Evolutionary conservation across 2,888 invertebrate species (phyloP).

Genomic region (Rhagium mordax): DNA sequence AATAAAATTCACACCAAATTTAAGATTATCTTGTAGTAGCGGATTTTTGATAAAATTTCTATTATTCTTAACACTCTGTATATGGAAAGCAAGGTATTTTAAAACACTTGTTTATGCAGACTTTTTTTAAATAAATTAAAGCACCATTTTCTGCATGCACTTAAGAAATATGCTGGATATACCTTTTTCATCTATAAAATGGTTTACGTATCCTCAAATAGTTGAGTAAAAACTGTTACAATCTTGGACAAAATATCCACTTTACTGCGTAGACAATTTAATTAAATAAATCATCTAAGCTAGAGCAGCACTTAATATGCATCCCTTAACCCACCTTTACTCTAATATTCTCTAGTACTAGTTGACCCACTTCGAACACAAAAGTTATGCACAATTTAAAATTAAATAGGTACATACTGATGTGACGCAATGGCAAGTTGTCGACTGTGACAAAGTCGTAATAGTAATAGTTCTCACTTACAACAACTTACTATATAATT

Average conservation of each 20-base stretch:
- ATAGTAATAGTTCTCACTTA: background rate
- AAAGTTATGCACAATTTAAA: background rate
- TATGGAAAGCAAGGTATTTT: too few species aligned
- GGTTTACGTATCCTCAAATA: too few species aligned
- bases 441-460: background rate
- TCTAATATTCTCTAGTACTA: background rate
- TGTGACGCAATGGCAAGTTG: background rate
- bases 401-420: background rate
- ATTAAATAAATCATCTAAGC: background rate
- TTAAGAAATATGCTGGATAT: too few species aligned
- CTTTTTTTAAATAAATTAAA: too few species aligned
- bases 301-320: background rate
- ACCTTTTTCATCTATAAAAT: too few species aligned
- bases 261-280: background rate
- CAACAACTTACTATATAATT: background rate
- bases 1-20: too few species aligned
- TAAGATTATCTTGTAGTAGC: too few species aligned
- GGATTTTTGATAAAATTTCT: too few species aligned
- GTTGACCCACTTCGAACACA: background rate
- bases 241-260: background rate
- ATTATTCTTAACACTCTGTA: too few species aligned
- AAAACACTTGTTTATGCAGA: too few species aligned
- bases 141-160: too few species aligned
- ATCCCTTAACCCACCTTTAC: background rate
- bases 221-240: too few species aligned